Conservation (phyloP, 2,113 vertebrate species). For the Diadophis punctatus region DNA sequence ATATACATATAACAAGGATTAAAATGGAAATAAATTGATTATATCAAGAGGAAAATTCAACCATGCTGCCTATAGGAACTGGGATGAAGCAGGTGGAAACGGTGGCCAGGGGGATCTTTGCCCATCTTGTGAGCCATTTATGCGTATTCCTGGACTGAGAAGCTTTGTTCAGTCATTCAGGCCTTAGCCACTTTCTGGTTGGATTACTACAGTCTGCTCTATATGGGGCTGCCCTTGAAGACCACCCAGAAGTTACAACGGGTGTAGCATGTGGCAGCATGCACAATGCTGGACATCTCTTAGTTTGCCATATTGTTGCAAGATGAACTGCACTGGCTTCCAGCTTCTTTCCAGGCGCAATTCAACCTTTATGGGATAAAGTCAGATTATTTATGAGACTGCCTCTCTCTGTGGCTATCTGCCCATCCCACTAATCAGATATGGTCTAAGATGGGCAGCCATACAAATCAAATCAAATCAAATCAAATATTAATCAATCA, state of each 20-base stretch:
- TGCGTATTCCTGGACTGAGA: not conserved
- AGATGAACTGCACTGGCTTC: not conserved
- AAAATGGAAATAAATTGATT: not conserved
- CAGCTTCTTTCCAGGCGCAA: not conserved
- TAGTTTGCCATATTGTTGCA: not conserved
- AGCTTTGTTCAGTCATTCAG: not conserved
- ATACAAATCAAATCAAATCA: too few relatives aligned
- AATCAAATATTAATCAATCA: not conserved
- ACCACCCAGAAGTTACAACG: not conserved
- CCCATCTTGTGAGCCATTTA: not conserved
- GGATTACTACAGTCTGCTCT: not conserved
- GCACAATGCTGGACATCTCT: not conserved
- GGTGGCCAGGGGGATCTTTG: not conserved
- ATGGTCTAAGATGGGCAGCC: not conserved
- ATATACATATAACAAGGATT: not conserved
- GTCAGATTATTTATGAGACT: not conserved
- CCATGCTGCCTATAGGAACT: not conserved
- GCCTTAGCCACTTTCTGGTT: not conserved
- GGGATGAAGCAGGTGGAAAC: not conserved
- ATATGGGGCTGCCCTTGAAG: not conserved
- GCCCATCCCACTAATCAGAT: not conserved
- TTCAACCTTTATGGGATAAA: not conserved
- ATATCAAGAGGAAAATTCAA: not conserved
- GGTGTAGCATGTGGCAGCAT: not conserved
- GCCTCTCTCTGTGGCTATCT: not conserved